Percentiles rank a stretch among this genome's conserved stretches.
These are phyloP conservation scores for Alectura lathami DNA, from an alignment of 2,113 vertebrate species.

Conservation along the genomic window DNA sequence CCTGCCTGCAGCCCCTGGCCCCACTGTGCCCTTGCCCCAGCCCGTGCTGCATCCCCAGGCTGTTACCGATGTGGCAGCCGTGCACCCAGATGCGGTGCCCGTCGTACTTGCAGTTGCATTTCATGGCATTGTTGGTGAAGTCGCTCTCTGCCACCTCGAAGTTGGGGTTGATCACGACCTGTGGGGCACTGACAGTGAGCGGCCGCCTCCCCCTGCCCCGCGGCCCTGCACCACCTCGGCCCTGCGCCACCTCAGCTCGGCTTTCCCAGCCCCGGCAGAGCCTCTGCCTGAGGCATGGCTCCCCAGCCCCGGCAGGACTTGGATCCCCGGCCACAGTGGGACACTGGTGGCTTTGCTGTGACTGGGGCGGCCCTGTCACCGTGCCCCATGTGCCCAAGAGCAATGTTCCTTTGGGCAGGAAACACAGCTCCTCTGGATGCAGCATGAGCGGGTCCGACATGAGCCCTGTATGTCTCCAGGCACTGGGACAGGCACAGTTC, in stretches of 20 bases:
- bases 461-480: fast-evolving
- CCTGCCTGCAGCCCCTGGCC: too few relatives aligned
- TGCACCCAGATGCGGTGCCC: slow-evolving; percentile 97
- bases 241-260: too few relatives aligned
- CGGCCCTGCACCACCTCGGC: fast-evolving
- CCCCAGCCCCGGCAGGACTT: not conserved
- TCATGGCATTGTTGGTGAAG: slow-evolving; percentile 98
- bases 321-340: not conserved
- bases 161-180: slow-evolving; percentile 97
- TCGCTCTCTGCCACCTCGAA: slow-evolving; percentile 95
- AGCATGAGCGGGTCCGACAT: fast-evolving
- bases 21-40: too few relatives aligned
- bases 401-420: not conserved
- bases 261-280: fast-evolving
- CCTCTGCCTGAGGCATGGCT: fast-evolving
- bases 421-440: not conserved
- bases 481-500: not conserved
- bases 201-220: not conserved
- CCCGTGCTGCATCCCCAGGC: fast-evolving
- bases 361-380: not conserved
- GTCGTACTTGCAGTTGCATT: slow-evolving; percentile 97
- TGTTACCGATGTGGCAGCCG: slow-evolving; percentile 90
- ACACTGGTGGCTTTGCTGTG: fast-evolving
- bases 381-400: fast-evolving
- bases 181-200: not conserved